Evolutionary conservation across 2,113 vertebrate genomes (phyloP).

Genomic region (Glaucomys volans): DNA sequence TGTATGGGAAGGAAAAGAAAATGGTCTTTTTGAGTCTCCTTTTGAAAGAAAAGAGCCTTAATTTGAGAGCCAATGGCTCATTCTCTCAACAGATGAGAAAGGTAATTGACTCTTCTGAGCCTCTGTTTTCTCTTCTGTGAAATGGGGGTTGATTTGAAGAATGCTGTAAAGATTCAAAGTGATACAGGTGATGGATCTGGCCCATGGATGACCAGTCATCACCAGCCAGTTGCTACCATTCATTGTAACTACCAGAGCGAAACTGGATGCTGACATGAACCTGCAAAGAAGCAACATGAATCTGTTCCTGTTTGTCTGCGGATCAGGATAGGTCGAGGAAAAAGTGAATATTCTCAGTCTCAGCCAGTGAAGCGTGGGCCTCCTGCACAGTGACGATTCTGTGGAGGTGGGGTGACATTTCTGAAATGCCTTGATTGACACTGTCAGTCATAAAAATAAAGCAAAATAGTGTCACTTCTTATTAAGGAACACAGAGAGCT

Average conservation of each 20-base stretch:
- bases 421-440: conserved; percentile 80
- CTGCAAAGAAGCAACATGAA: rapidly evolving
- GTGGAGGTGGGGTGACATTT: conserved; percentile 81
- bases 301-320: neutral
- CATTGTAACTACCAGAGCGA: neutral
- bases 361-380: neutral
- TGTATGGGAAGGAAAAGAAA: neutral
- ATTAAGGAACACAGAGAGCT: conserved; percentile 68
- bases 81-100: neutral
- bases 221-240: neutral
- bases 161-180: neutral
- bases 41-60: neutral
- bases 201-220: no score
- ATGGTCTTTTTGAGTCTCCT: neutral
- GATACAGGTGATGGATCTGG: rapidly evolving
- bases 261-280: rapidly evolving
- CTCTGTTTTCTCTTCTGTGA: neutral
- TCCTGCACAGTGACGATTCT: neutral
- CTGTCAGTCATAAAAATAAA: conserved; percentile 75
- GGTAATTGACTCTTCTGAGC: neutral
- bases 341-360: neutral
- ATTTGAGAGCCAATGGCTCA: neutral
- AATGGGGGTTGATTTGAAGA: neutral
- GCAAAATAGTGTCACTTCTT: conserved; percentile 71
- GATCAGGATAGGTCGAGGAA: neutral